phyloP scores from a whole-genome alignment of 1,140 invertebrate species.

The Stegodyphus dumicola region DNA sequence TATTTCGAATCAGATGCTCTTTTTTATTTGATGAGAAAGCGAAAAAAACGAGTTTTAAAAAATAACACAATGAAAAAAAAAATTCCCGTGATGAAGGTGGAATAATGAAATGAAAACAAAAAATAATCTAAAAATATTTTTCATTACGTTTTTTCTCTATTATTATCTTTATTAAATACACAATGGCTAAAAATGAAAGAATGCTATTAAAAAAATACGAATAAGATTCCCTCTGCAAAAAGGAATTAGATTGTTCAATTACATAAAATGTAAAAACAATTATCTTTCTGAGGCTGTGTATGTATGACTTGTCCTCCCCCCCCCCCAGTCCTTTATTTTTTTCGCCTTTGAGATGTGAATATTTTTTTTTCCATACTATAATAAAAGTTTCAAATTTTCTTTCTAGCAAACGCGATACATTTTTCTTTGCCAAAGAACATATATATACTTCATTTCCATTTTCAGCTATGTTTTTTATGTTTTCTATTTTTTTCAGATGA shows the following conservation, averaged over 20 bases:
- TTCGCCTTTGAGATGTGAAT: no score
- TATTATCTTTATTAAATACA: conserved; percentile 59
- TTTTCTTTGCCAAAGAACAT: conserved; percentile 20
- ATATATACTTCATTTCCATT: conserved; percentile 17
- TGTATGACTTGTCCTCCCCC: no score
- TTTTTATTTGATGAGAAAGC: background rate
- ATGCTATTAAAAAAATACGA: conserved; percentile 6
- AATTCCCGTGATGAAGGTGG: background rate
- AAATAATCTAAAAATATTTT: conserved; percentile 7
- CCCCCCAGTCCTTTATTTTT: no score
- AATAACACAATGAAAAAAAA: no score
- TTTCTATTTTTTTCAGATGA: no score
- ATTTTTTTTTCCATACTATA: conserved; percentile 18
- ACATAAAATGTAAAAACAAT: background rate
- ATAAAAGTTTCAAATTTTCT: background rate
- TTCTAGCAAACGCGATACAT: background rate
- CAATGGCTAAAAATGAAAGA: conserved; percentile 39
- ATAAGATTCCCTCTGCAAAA: conserved; percentile 1
- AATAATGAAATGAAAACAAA: background rate
- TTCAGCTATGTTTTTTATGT: background rate
- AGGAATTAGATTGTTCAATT: conserved; percentile 49
- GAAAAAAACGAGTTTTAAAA: background rate
- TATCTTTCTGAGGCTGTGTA: background rate
- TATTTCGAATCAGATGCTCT: conserved; percentile 57
- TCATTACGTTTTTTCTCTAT: conserved; percentile 43